These are phyloP conservation scores for Enteromius unitaeniatus DNA, from an alignment of 2,797 vertebrate species.

Conservation along the genomic window DNA sequence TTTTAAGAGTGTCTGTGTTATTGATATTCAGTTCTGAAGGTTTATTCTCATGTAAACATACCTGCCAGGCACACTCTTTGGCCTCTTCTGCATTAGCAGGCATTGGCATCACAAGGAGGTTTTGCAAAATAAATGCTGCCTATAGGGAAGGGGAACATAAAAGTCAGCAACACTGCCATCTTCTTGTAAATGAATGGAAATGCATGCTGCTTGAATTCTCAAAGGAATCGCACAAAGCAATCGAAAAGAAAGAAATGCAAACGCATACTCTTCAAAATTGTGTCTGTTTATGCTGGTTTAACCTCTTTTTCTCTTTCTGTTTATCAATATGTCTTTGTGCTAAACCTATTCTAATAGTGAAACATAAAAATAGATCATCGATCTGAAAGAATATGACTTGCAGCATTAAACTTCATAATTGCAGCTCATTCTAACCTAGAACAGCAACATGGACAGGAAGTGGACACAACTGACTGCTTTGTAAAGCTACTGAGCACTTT, in stretches of 20 bases:
- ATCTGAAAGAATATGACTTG: background rate
- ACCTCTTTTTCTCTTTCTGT: background rate
- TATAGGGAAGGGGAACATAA: constrained; percentile 64
- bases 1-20: constrained; percentile 29
- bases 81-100: constrained; percentile 82
- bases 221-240: constrained; percentile 3
- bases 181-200: constrained; percentile 73
- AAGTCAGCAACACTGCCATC: constrained; percentile 84
- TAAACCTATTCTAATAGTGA: background rate
- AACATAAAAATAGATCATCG: background rate
- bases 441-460: background rate
- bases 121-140: constrained; percentile 97
- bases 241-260: background rate
- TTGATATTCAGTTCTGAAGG: constrained; percentile 14
- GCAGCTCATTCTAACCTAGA: background rate
- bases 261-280: background rate
- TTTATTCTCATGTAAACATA: constrained; percentile 74
- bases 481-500: background rate
- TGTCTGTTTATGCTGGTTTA: background rate
- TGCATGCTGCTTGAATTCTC: constrained; percentile 62
- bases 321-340: background rate
- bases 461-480: background rate
- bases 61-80: constrained; percentile 90
- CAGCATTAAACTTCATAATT: background rate
- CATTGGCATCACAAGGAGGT: constrained; percentile 94